A percentile compares a stretch with the other conserved stretches of the same genome.
Evolutionary conservation across 2,113 vertebrate species (phyloP).

Genomic region (Onychostoma macrolepis): DNA sequence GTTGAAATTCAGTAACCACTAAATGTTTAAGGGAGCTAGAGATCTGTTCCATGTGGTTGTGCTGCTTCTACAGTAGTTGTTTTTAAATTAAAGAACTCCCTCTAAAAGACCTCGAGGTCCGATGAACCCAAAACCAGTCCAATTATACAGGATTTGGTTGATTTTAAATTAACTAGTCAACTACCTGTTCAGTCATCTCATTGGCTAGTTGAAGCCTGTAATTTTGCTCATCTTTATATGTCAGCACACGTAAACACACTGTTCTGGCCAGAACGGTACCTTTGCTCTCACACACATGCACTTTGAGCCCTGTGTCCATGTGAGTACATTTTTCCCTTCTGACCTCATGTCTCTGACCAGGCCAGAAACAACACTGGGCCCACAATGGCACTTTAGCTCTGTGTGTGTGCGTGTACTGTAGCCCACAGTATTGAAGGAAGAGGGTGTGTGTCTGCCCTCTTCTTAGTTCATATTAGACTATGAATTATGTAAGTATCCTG

Average conservation of each 20-base stretch:
- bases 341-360: conserved; percentile 73
- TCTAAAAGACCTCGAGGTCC: neutral
- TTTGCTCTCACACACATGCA: conserved; percentile 31
- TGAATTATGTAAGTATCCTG: neutral
- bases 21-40: neutral
- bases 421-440: conserved; percentile 4
- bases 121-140: neutral
- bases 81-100: neutral
- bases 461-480: conserved; percentile 9
- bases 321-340: conserved; percentile 73
- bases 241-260: neutral
- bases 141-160: neutral
- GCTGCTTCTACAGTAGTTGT: neutral
- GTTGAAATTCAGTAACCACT: neutral
- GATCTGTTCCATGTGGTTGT: neutral
- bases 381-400: conserved; percentile 67
- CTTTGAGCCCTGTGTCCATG: conserved; percentile 65
- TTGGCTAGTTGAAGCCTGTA: neutral
- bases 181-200: neutral
- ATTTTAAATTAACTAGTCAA: neutral
- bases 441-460: conserved; percentile 21
- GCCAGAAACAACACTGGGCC: conserved; percentile 70
- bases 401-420: conserved; percentile 28
- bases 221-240: neutral
- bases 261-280: neutral